Conservation (phyloP, 1,140 invertebrate genomes). For the Pseudomyrmex sp. region DNA sequence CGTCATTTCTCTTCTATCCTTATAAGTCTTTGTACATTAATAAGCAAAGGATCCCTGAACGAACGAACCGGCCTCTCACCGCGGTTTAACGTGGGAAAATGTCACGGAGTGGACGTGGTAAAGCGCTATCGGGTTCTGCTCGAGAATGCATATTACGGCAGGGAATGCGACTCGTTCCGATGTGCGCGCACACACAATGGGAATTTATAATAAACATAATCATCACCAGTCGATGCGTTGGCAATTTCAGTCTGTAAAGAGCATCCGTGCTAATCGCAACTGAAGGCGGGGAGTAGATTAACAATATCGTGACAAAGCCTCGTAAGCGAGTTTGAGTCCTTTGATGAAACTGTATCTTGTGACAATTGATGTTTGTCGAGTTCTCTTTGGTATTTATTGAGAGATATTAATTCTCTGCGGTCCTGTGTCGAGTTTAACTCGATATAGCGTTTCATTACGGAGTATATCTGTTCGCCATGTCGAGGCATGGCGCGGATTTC, state of each 20-base stretch:
- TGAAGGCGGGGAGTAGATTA: background rate
- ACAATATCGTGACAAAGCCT: background rate
- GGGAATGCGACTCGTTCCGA: constrained; percentile 33
- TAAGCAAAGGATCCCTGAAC: constrained; percentile 60
- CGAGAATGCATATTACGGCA: constrained; percentile 43
- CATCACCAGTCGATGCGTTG: background rate
- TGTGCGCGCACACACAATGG: constrained; percentile 21
- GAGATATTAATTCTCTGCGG: background rate
- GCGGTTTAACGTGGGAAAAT: constrained; percentile 37
- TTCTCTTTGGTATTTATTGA: background rate
- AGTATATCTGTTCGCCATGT: no score
- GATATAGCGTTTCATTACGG: no score
- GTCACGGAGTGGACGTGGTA: constrained; percentile 4
- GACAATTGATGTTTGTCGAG: background rate
- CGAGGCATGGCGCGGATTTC: no score
- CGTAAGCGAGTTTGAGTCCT: background rate
- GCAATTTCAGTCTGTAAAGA: background rate
- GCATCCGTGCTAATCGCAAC: background rate
- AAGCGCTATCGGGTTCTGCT: constrained; percentile 1
- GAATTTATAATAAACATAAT: constrained; percentile 65
- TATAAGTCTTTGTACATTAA: constrained; percentile 64
- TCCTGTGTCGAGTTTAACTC: no score
- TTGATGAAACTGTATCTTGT: background rate
- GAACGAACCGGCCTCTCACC: constrained; percentile 4
- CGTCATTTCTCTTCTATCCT: constrained; percentile 3